Conservation (phyloP, 2,888 invertebrate genomes). For the Ophion slaviceki region DNA sequence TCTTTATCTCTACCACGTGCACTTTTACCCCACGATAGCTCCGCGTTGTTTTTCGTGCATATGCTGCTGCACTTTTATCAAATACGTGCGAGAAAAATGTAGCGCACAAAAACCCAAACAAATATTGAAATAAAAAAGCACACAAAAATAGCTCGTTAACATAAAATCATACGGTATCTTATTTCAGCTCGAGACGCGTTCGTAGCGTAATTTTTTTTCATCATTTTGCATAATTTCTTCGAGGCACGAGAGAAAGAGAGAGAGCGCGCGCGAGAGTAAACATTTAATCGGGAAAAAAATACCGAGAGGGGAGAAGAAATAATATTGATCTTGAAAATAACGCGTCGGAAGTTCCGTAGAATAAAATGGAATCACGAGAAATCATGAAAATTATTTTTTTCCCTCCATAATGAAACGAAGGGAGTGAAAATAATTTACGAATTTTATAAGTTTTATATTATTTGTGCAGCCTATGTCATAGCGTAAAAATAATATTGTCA, state of each 20-base stretch:
- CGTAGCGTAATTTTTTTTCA: neutral
- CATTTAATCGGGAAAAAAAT: neutral
- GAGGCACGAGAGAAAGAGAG: neutral
- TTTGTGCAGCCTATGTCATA: too few species aligned
- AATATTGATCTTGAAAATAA: neutral
- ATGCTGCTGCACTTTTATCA: neutral
- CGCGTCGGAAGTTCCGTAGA: neutral
- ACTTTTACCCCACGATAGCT: constrained; percentile 31
- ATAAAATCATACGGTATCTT: constrained; percentile 3
- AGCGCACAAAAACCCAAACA: neutral
- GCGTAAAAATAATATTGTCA: too few species aligned
- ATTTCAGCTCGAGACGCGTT: neutral
- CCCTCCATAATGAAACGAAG: too few species aligned
- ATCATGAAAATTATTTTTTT: too few species aligned
- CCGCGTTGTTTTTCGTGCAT: neutral
- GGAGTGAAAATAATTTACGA: too few species aligned
- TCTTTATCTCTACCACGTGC: constrained; percentile 34
- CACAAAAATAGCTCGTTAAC: neutral
- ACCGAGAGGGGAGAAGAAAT: neutral
- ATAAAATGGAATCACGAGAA: neutral
- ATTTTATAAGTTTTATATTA: too few species aligned
- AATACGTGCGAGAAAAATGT: neutral
- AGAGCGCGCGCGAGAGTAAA: neutral
- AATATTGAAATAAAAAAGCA: neutral
- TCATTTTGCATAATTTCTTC: neutral